These are phyloP conservation scores for Scaptodrosophila latifasciaeformis DNA, from an alignment of 2,888 invertebrate genomes.

Conservation along the genomic window DNA sequence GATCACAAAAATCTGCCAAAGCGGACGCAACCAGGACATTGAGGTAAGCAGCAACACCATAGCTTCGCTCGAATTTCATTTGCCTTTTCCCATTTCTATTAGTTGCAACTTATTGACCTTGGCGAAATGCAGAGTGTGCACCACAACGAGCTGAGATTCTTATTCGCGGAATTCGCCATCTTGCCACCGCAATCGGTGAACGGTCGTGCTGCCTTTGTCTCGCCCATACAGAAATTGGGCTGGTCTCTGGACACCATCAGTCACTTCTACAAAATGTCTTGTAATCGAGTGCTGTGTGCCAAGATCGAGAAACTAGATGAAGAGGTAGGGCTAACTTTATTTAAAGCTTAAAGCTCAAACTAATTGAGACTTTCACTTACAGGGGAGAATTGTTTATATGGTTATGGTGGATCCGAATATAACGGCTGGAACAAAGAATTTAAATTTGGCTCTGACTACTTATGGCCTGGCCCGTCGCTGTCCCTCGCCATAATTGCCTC, in stretches of 20 bases:
- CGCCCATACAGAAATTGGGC: conserved; percentile 42
- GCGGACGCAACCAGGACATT: conserved; percentile 29
- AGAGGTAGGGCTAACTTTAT: conserved; percentile 30
- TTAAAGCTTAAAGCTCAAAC: not conserved
- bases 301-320: conserved; percentile 57
- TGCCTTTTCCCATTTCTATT: not conserved
- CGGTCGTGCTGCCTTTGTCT: conserved; percentile 61
- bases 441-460: conserved; percentile 32
- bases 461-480: conserved; percentile 40
- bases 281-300: conserved; percentile 54
- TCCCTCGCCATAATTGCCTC: conserved; percentile 6
- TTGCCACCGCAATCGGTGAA: conserved; percentile 60
- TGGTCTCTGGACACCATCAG: conserved; percentile 59
- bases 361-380: conserved; percentile 10
- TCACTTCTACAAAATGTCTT: conserved; percentile 52
- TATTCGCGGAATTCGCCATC: conserved; percentile 51
- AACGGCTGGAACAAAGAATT: conserved; percentile 11
- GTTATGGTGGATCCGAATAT: conserved; percentile 63
- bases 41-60: too few species aligned
- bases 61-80: too few species aligned
- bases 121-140: conserved; percentile 61
- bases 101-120: conserved; percentile 67
- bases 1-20: conserved; percentile 40
- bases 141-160: conserved; percentile 52
- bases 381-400: conserved; percentile 56